These are phyloP conservation scores for Eupithecia subumbrata DNA, from an alignment of 2,888 invertebrate genomes.

Conservation along the genomic window DNA sequence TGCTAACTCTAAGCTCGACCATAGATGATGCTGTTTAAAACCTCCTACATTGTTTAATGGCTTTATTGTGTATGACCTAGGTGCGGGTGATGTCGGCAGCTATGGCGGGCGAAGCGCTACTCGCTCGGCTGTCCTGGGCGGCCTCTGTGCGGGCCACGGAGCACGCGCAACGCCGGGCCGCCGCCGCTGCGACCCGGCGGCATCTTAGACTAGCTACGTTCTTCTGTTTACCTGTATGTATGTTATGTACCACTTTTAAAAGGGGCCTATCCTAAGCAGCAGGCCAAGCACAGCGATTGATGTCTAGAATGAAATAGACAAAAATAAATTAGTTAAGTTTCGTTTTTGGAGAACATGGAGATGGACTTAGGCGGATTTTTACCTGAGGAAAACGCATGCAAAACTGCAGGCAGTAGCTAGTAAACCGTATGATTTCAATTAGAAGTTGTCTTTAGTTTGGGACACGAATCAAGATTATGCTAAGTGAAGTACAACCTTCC, in stretches of 20 bases:
- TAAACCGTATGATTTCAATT: no score
- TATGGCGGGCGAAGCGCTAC: slow-evolving; percentile 95
- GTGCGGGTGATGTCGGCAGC: slow-evolving; percentile 94
- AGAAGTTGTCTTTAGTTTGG: no score
- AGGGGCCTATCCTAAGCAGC: background rate
- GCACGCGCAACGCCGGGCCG: slow-evolving; percentile 89
- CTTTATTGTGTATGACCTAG: slow-evolving; percentile 54
- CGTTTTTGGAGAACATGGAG: no score
- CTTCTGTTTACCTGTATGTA: slow-evolving; percentile 92
- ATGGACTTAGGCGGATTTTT: no score
- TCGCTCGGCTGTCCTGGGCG: slow-evolving; percentile 97
- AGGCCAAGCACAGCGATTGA: no score
- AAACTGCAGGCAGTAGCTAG: background rate
- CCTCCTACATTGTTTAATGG: background rate
- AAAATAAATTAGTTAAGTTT: no score
- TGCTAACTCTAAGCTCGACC: no score
- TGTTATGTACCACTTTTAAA: background rate
- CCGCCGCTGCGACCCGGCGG: slow-evolving; percentile 87
- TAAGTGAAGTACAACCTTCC: no score
- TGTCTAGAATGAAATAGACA: no score
- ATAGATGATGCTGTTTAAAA: background rate
- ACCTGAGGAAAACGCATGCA: background rate
- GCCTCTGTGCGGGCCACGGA: slow-evolving; percentile 94
- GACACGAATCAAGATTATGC: no score
- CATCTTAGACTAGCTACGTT: slow-evolving; percentile 92